Evolutionary conservation across 2,888 invertebrate genomes (phyloP), one percentile per base, ranked within the genome.

Genomic region (Diarsia rubi): DNA sequence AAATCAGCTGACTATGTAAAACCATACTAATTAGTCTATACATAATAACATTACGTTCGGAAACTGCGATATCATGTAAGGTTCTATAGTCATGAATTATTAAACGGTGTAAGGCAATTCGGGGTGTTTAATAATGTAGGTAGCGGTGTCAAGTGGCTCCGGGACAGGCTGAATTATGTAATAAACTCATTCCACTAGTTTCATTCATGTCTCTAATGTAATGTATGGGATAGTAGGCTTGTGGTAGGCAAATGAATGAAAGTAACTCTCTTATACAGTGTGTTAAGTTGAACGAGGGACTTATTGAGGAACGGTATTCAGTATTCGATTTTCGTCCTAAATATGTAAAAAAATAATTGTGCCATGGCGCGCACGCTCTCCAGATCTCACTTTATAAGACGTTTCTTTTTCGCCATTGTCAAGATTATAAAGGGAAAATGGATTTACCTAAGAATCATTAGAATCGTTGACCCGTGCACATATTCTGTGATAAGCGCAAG

Each of bases 141-240:
- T 87, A 86, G 84, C 78, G 84, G 88, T 90, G 90, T 91, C 89
- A 91, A 90, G 90, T 87, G 88, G 88, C 90, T 91, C 85, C 60
- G 89, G 85, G 89, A 89, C 88, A 73, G 79, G 57, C 81, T 92
- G 88, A 92, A 94, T 93, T 92, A 92, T 94, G 89, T 88, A 93
- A 90, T 86, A 83, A 86, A 80, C 81, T 87, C 86, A 83, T 86
- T 89, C 69, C 78, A 63, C 79, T 78, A 68, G 86, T 86, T 86
- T 86, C 83, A 88, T 88, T 90, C 83, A 83, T 77, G 78, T 76
- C 73, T 81, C 72, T 78, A 73, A 77, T 66, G 63, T 84, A 60
- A 78, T 77, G 63, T 62, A 72, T 75, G 62, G 45, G 37, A 69
- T 52, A 73, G 60, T 69, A 75, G 73, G 63, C 44, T 59, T 19